These are phyloP conservation scores for Zaprionus nigranus DNA, from an alignment of 1,140 invertebrate species.

Conservation along the genomic window DNA sequence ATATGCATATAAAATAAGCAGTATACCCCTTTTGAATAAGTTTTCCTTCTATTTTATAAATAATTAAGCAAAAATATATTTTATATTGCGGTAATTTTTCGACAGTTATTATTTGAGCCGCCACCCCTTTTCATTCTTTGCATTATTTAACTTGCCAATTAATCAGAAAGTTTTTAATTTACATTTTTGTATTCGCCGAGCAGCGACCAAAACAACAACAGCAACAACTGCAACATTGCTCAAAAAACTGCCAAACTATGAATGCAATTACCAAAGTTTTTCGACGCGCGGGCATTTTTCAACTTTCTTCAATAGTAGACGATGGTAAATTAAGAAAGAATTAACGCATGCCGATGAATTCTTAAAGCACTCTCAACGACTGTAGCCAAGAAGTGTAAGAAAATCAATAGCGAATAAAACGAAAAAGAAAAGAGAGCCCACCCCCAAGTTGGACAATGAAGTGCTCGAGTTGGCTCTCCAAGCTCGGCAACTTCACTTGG, in stretches of 20 bases:
- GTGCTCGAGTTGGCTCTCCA: conserved; percentile 38
- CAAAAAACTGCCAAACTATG: conserved; percentile 44
- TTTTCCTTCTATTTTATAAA: conserved; percentile 1
- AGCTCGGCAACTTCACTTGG: conserved; percentile 12
- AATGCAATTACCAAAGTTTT: conserved; percentile 47
- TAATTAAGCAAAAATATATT: conserved; percentile 11
- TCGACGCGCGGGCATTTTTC: conserved; percentile 42
- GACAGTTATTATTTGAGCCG: conserved; percentile 23
- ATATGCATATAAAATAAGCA: neutral
- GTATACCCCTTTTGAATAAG: neutral
- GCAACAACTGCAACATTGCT: conserved; percentile 11
- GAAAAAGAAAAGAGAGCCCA: conserved; percentile 20
- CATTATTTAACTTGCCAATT: conserved; percentile 41
- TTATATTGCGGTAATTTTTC: conserved; percentile 25
- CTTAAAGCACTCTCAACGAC: conserved; percentile 47
- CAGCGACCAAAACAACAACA: conserved; percentile 23
- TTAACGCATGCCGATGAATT: conserved; percentile 35
- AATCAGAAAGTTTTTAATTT: conserved; percentile 57
- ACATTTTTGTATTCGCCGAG: conserved; percentile 50
- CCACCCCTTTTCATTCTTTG: neutral
- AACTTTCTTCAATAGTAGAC: conserved; percentile 35
- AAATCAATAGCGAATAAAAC: conserved; percentile 56
- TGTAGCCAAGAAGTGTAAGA: conserved; percentile 53
- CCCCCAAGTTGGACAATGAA: conserved; percentile 57
- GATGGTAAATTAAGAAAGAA: conserved; percentile 31